Evolutionary conservation across 2,888 invertebrate genomes (phyloP).

Genomic region (Idaea straminata): DNA sequence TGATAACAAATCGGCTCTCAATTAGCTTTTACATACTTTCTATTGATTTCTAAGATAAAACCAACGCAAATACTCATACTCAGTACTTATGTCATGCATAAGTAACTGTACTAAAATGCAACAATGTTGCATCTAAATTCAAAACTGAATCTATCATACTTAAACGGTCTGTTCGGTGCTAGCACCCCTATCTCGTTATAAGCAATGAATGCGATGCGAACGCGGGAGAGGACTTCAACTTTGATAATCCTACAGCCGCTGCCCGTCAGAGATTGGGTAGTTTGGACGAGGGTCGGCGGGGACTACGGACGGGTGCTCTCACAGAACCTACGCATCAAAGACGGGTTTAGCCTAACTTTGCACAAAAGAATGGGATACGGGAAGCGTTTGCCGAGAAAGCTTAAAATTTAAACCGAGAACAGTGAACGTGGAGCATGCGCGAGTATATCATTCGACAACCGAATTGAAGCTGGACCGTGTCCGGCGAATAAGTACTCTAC

Average conservation of each 20-base stretch:
- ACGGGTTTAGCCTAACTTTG: constrained; percentile 47
- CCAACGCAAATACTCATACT: neutral
- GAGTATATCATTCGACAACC: constrained; percentile 46
- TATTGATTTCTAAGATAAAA: neutral
- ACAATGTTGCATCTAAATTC: no score
- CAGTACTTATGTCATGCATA: neutral
- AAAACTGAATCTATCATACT: no score
- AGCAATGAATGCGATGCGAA: constrained; percentile 14
- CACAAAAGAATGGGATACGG: constrained; percentile 43
- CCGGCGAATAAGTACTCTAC: constrained; percentile 44
- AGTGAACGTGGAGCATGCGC: constrained; percentile 37
- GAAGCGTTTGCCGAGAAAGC: constrained; percentile 30
- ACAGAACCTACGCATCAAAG: constrained; percentile 46
- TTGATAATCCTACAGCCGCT: constrained; percentile 65
- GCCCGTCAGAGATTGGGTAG: constrained; percentile 63
- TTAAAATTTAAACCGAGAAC: constrained; percentile 43
- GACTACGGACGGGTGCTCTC: constrained; percentile 43
- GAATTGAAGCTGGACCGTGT: constrained; percentile 31
- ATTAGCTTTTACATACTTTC: neutral
- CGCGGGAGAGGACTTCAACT: constrained; percentile 47
- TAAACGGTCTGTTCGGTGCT: no score
- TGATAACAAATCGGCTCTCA: neutral
- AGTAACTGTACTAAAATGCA: no score
- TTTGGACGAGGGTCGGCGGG: constrained; percentile 53
- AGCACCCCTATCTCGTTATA: neutral